Evolutionary conservation across 2,888 invertebrate species (phyloP), one percentile per base, ranked within the genome.

Genomic region (Pachymerium ferrugineum): DNA sequence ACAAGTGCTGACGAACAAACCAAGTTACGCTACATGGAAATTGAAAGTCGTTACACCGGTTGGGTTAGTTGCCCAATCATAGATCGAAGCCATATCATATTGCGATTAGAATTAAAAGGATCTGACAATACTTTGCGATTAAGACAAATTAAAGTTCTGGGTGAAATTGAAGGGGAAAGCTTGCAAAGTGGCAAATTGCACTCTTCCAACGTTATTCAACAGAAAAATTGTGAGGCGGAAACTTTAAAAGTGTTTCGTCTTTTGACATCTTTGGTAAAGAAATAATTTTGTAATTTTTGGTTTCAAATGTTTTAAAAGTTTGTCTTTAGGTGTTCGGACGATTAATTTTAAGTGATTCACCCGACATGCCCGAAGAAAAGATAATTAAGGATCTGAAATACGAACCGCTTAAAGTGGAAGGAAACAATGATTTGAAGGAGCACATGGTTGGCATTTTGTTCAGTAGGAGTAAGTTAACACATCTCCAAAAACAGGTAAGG

Each of bases 371-470:
- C 3, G 83, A 82, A 22, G 76, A 75, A 25, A 54, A 54, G 22
- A 16, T 54, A 1, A 79, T 78, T 8, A 77, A 77, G 70, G 79
- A 79, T 83, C 78, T 77, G 28, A 78, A 78, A 29, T 79, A 79
- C 47, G 74, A 74, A 5, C 77, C 77, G 5, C 79, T 79, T 29
- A 81, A 81, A 74, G 84, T 80, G 82, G 86, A 81, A 80, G 85
- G 82, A 77, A 87, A 87, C 28, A 86, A 89, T 70, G 93, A 94
- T 80, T 85, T 97, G 6, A 88, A 95, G 62, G 97, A 97, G 80
- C 97, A 97, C 81, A 94, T 97, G 88, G 97, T 97, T 67, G 96
- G 97, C 75, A 97, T 97, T 79, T 85, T 97, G 69, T 97, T 97
- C 83, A 94, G 94, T 74, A 88, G 96, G 70, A 94, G 94, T 81